Conservation (phyloP, 2,113 vertebrate species). For the Anhinga anhinga region DNA sequence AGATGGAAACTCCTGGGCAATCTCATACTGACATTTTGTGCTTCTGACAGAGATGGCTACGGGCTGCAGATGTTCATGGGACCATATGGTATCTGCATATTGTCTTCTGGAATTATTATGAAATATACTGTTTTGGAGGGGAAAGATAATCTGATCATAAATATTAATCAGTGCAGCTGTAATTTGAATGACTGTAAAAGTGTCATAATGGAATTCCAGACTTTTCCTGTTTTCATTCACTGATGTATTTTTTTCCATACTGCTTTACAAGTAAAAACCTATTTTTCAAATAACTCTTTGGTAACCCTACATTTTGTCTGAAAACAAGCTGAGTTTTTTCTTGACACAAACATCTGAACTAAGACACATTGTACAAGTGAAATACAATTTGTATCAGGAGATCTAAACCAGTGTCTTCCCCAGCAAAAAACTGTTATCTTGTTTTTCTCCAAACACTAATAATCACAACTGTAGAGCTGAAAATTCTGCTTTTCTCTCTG, state of each 20-base stretch:
- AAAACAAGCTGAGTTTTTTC: background rate
- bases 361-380: background rate
- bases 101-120: conserved; percentile 1
- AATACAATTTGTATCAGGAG: background rate
- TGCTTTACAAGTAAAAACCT: background rate
- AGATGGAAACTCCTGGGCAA: conserved; percentile 23
- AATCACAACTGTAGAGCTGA: background rate
- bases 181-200: background rate
- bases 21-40: background rate
- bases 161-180: conserved; percentile 16
- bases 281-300: background rate
- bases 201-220: background rate
- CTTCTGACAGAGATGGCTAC: conserved; percentile 17
- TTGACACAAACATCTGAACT: background rate
- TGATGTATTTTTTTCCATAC: background rate
- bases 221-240: background rate
- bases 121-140: background rate
- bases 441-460: background rate
- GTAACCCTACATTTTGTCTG: background rate
- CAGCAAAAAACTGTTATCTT: background rate
- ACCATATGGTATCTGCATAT: conserved; percentile 44
- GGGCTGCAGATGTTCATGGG: conserved; percentile 39
- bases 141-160: conserved; percentile 2
- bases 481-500: background rate
- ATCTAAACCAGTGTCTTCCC: background rate